Evolutionary conservation across 2,113 vertebrate genomes (phyloP).

Genomic region (Callithrix jacchus): DNA sequence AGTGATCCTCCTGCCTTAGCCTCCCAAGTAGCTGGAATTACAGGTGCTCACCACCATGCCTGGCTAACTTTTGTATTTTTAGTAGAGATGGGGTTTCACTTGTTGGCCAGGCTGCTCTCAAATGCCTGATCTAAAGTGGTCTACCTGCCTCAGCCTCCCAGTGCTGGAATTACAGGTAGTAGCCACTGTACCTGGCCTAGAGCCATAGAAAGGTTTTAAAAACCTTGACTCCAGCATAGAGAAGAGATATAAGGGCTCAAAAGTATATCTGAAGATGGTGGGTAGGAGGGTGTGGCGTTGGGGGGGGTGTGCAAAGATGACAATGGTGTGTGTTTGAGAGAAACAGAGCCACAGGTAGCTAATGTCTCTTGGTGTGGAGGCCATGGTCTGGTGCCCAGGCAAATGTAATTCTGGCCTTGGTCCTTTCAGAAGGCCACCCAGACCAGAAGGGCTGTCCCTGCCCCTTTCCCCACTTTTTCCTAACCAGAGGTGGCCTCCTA

Average conservation of each 20-base stretch:
- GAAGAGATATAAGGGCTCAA: not conserved
- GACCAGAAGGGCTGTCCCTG: not conserved
- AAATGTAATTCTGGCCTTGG: not conserved
- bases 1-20: too few species aligned
- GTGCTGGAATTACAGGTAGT: too few species aligned
- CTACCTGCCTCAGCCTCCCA: too few species aligned
- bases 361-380: not conserved
- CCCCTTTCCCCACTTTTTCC: slow-evolving; percentile 6
- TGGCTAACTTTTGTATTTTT: too few species aligned
- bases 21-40: too few species aligned
- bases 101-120: too few species aligned
- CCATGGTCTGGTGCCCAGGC: not conserved
- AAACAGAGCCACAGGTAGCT: not conserved
- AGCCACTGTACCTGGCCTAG: too few species aligned
- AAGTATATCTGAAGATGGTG: not conserved
- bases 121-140: too few species aligned
- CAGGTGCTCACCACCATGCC: too few species aligned
- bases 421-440: not conserved
- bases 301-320: rapidly evolving
- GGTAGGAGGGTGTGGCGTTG: rapidly evolving
- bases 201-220: not conserved
- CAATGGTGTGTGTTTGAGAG: not conserved
- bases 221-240: not conserved
- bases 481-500: not conserved
- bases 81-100: too few species aligned